phyloP scores from a whole-genome alignment of 2,113 vertebrate genomes.

The Onychostruthus taczanowskii region DNA sequence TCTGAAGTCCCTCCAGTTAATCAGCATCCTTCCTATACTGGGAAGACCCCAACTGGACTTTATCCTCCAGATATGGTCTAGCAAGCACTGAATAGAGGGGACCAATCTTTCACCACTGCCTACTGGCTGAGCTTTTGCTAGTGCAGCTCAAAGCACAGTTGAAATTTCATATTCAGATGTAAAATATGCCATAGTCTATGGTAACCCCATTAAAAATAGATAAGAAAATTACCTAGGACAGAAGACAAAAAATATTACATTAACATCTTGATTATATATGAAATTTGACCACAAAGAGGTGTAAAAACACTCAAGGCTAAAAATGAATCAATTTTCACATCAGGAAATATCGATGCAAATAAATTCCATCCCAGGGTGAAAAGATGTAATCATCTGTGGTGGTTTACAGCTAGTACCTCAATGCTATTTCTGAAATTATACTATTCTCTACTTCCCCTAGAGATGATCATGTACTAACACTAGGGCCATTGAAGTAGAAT shows the following conservation, averaged over 20 bases:
- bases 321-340: neutral
- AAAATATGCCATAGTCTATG: neutral
- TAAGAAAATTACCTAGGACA: neutral
- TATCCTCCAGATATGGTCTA: neutral
- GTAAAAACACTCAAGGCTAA: neutral
- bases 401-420: neutral
- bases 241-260: neutral
- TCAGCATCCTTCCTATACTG: neutral
- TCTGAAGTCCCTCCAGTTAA: neutral
- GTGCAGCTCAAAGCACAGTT: neutral
- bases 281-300: slow-evolving; percentile 16
- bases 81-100: neutral
- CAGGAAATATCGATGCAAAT: neutral
- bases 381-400: neutral
- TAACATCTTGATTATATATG: neutral
- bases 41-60: neutral
- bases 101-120: neutral
- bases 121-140: neutral
- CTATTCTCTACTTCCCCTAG: neutral
- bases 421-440: neutral
- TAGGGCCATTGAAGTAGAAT: neutral
- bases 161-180: neutral
- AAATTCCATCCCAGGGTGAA: neutral
- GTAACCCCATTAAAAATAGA: neutral
- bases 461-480: neutral